phyloP scores from a whole-genome alignment of 2,113 vertebrate species.

The Salvelinus fontinalis region DNA sequence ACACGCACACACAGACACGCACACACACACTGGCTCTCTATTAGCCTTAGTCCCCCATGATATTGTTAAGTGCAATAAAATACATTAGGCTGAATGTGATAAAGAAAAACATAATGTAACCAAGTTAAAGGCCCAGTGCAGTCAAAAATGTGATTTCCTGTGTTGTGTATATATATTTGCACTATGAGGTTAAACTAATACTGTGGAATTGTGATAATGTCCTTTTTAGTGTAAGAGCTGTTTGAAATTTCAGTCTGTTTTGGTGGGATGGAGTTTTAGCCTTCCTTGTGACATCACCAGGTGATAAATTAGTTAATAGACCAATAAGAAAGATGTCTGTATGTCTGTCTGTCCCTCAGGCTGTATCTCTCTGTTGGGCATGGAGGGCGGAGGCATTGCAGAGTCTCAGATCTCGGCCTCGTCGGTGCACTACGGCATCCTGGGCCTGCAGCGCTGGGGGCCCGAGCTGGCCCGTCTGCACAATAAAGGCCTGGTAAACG shows the following conservation, averaged over 20 bases:
- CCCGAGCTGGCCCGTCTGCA: constrained; percentile 88
- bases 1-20: background rate
- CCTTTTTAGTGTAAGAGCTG: no score
- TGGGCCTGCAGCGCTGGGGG: constrained; percentile 93
- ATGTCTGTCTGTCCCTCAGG: constrained; percentile 58
- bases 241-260: no score
- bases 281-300: no score
- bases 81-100: constrained; percentile 1
- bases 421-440: constrained; percentile 82
- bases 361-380: constrained; percentile 82
- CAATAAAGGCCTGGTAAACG: constrained; percentile 88
- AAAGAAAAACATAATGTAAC: background rate
- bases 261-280: no score
- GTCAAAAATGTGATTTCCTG: no score
- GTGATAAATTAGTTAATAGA: no score
- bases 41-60: background rate
- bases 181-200: no score
- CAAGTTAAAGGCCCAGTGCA: no score
- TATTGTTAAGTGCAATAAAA: constrained; percentile 14
- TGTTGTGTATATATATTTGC: no score
- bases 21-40: background rate
- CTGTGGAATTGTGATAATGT: no score
- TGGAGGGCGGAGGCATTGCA: constrained; percentile 87
- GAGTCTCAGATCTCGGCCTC: constrained; percentile 87
- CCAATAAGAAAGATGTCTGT: no score